Evolutionary conservation across 2,888 invertebrate genomes (phyloP), one percentile per base, ranked within the genome.

Genomic region (Perizoma flavofasciatum): DNA sequence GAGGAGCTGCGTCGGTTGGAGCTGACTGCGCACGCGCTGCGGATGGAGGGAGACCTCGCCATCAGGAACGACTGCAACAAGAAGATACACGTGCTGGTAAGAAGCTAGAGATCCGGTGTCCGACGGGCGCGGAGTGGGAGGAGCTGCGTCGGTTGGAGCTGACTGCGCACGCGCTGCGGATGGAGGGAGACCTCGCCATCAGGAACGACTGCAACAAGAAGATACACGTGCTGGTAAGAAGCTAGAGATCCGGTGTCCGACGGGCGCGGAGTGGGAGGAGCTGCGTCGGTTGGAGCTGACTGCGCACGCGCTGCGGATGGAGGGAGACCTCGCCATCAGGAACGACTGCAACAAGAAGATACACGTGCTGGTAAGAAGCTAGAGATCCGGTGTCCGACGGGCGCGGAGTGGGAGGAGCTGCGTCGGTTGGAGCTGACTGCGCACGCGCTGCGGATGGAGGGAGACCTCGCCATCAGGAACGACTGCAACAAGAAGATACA

Each of bases 301-400:
- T 41, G 74, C 75, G 22, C 82, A 81, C 65, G 5, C 68, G 45
- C 82, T 91, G n/a, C 62, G 82, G 0, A 73, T 77, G 56, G 91
- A 92, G 72, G 91, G 90, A 0, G 86, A 88, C 0, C 79, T 89
- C 8, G 75, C 75, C 6, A 72, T 92, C 5, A 40, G 89, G 52
- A 81, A 82, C 61, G 92, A 92, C 67, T 78, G 82, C 61, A 81
- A 76, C 74, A 91, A 90, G 81, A 80, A 83, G 71, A 80, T 80
- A 66, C 75, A 70, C n/a, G 84, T 91, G 59, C 81, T 89, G 52
- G 91, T 90, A 9, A 77, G 83, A 75, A 40, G 77, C 63, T 92
- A 43, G 92, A 92, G 59, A 75, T 92, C 4, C 86, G 89, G 7
- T 76, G 77, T 3, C 80, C 73, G 34, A 52, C 58, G 6, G 59